Evolutionary conservation across 2,888 invertebrate species (phyloP).

Genomic region (Encarsia formosa): DNA sequence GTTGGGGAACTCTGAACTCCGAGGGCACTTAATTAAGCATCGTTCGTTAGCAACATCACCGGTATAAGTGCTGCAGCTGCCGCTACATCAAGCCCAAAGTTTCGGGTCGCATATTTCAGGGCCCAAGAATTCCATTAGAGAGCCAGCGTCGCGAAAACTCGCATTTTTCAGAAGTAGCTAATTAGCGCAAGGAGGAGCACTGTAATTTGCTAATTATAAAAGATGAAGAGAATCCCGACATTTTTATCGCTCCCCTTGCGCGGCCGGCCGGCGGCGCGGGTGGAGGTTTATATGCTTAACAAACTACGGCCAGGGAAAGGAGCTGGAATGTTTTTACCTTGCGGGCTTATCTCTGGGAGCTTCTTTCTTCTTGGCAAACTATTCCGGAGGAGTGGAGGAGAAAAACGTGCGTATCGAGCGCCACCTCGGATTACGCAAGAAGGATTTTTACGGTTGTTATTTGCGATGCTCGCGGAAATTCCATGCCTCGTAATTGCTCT

Average conservation of each 20-base stretch:
- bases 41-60: constrained; percentile 14
- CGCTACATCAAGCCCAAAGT: constrained; percentile 1
- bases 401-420: too few species aligned
- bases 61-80: not conserved
- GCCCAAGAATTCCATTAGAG: constrained; percentile 14
- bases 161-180: too few species aligned
- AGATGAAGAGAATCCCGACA: constrained; percentile 17
- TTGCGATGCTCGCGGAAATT: too few species aligned
- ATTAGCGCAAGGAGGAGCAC: constrained; percentile 10
- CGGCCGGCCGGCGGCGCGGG: not conserved
- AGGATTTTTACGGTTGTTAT: too few species aligned
- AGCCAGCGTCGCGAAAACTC: not conserved
- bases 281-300: not conserved
- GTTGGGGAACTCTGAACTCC: too few species aligned
- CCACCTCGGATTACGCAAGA: too few species aligned
- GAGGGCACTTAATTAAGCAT: constrained; percentile 19
- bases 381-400: not conserved
- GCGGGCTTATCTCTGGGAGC: not conserved
- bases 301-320: not conserved
- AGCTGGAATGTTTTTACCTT: not conserved
- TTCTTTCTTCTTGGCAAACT: not conserved
- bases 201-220: constrained; percentile 30
- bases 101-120: constrained; percentile 13
- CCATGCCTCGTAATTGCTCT: too few species aligned
- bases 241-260: not conserved